Evolutionary conservation across 2,797 vertebrate genomes (phyloP).

Genomic region (Manis crassicaudata): DNA sequence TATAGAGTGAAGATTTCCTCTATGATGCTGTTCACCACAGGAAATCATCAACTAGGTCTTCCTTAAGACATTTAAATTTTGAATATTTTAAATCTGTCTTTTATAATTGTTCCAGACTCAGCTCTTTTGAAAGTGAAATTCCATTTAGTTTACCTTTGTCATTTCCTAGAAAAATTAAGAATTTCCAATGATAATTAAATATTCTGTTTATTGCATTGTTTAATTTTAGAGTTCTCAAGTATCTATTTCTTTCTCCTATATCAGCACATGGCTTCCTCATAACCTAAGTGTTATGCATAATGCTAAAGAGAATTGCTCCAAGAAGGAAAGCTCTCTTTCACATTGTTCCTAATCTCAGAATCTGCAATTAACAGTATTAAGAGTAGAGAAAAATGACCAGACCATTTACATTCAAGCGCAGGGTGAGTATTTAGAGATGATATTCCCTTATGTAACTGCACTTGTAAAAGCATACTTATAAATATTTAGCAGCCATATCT

Average conservation of each 20-base stretch:
- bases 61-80: background rate
- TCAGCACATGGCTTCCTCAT: background rate
- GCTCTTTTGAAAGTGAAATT: conserved; percentile 7
- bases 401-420: background rate
- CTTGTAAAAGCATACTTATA: background rate
- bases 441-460: background rate
- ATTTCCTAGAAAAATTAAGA: background rate
- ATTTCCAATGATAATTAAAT: background rate
- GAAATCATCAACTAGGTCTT: background rate
- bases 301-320: background rate
- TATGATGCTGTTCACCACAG: background rate
- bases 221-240: background rate
- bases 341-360: background rate
- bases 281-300: background rate
- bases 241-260: background rate
- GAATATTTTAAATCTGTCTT: background rate
- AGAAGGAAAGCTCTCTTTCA: background rate
- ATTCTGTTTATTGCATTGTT: background rate
- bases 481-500: background rate
- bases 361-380: background rate
- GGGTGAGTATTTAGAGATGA: background rate
- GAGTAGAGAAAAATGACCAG: background rate
- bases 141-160: background rate
- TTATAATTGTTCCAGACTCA: background rate
- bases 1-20: background rate